A percentile compares a stretch with the other conserved stretches of the same genome.
These are phyloP conservation scores for Drosophila pectinifera DNA, from an alignment of 1,140 invertebrate species.

Conservation along the genomic window DNA sequence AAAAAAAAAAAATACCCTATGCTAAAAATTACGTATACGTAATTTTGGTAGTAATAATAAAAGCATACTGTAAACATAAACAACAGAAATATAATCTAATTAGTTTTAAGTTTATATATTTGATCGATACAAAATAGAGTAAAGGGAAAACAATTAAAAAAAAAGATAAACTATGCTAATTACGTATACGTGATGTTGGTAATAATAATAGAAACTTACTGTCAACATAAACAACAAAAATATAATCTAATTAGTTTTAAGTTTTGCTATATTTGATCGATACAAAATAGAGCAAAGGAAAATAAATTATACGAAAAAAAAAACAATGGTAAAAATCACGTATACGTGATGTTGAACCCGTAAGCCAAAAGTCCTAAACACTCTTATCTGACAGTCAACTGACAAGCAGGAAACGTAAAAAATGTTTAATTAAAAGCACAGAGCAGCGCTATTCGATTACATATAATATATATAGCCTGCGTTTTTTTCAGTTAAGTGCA, in stretches of 20 bases:
- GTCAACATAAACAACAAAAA: too few species aligned
- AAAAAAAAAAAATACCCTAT: too few species aligned
- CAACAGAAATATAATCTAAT: background rate
- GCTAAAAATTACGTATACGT: too few species aligned
- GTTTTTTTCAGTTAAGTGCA: background rate
- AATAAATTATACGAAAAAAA: background rate
- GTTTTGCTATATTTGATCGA: too few species aligned
- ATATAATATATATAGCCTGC: background rate
- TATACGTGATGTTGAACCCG: slow-evolving; percentile 12
- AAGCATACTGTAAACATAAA: background rate
- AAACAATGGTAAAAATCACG: slow-evolving; percentile 10
- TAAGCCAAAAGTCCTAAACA: background rate
- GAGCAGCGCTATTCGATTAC: slow-evolving; percentile 5
- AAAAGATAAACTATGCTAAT: background rate
- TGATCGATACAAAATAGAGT: background rate
- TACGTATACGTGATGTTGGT: slow-evolving; percentile 28
- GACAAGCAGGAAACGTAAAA: background rate
- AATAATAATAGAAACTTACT: too few species aligned
- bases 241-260: too few species aligned
- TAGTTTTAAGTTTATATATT: too few species aligned
- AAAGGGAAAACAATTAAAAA: too few species aligned
- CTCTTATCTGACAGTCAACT: background rate
- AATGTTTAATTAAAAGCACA: background rate
- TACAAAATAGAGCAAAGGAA: background rate
- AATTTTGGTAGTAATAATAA: too few species aligned